Evolutionary conservation across 2,888 invertebrate species (phyloP).

Genomic region (Andrena marginata): DNA sequence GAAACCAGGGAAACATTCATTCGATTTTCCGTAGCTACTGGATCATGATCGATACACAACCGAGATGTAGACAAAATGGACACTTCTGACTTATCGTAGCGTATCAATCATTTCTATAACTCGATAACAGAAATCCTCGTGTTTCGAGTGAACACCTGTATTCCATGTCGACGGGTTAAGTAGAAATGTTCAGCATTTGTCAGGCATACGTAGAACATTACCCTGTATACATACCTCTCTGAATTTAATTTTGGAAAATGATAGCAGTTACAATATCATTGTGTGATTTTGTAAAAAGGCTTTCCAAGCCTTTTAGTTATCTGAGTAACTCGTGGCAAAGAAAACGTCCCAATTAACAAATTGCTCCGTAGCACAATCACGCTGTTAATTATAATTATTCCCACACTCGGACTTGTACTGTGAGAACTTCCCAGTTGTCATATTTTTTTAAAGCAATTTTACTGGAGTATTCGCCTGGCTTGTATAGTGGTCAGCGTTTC

Average conservation of each 20-base stretch:
- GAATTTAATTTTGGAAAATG: not conserved
- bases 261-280: not conserved
- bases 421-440: not conserved
- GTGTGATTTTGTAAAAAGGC: not conserved
- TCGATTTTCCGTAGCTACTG: conserved; percentile 15
- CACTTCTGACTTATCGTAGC: conserved; percentile 37
- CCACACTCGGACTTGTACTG: not conserved
- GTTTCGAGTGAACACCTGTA: conserved; percentile 10
- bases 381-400: not conserved
- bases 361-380: not conserved
- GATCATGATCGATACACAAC: conserved; percentile 42
- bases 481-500: conserved; percentile 32
- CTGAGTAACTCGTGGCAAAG: not conserved
- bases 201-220: not conserved
- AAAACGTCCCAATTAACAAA: not conserved
- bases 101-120: conserved; percentile 47
- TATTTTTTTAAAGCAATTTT: conserved; percentile 14
- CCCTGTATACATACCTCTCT: too few species aligned
- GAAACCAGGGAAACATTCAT: conserved; percentile 17
- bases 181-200: conserved; percentile 5
- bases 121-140: conserved; percentile 24
- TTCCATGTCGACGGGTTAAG: not conserved
- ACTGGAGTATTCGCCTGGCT: not conserved
- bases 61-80: conserved; percentile 41
- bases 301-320: not conserved